Evolutionary conservation across 2,113 vertebrate genomes (phyloP).

Genomic region (Hippocampus zosterae): DNA sequence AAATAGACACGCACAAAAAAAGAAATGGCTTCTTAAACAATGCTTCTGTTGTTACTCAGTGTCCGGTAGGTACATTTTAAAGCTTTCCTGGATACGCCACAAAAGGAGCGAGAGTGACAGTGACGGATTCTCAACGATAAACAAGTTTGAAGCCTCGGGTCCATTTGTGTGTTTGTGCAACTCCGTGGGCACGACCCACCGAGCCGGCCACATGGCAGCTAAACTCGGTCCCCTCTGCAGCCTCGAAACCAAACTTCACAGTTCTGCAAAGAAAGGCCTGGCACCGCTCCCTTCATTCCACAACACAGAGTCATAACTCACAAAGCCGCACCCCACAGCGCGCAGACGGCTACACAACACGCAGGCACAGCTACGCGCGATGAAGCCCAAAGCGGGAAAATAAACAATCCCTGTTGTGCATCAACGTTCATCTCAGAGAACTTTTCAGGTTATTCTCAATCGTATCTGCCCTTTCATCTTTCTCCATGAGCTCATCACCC

Average conservation of each 20-base stretch:
- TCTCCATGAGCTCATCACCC: slow-evolving; percentile 39
- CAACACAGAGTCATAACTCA: slow-evolving; percentile 67
- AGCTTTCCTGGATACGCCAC: background rate
- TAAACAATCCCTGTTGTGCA: slow-evolving; percentile 26
- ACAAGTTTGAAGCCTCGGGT: slow-evolving; percentile 21
- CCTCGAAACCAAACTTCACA: slow-evolving; percentile 55
- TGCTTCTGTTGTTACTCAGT: background rate
- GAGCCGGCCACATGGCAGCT: slow-evolving; percentile 5
- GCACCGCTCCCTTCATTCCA: slow-evolving; percentile 75
- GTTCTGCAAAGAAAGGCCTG: slow-evolving; percentile 64
- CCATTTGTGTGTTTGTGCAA: slow-evolving; percentile 21
- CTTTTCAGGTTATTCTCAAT: slow-evolving; percentile 12
- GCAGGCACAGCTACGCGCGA: slow-evolving; percentile 20
- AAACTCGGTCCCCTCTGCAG: slow-evolving; percentile 33
- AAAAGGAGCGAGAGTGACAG: background rate
- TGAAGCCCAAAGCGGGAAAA: slow-evolving; percentile 21
- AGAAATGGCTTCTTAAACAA: background rate
- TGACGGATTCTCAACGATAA: slow-evolving; percentile 15
- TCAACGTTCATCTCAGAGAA: background rate
- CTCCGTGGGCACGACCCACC: slow-evolving; percentile 30
- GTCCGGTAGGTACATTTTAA: background rate
- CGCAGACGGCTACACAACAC: slow-evolving; percentile 42
- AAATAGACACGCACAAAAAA: background rate
- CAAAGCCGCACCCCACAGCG: slow-evolving; percentile 63
- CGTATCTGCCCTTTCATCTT: slow-evolving; percentile 9